These are phyloP conservation scores for Pilophorus perplexus DNA, from an alignment of 2,888 invertebrate genomes.

Conservation along the genomic window DNA sequence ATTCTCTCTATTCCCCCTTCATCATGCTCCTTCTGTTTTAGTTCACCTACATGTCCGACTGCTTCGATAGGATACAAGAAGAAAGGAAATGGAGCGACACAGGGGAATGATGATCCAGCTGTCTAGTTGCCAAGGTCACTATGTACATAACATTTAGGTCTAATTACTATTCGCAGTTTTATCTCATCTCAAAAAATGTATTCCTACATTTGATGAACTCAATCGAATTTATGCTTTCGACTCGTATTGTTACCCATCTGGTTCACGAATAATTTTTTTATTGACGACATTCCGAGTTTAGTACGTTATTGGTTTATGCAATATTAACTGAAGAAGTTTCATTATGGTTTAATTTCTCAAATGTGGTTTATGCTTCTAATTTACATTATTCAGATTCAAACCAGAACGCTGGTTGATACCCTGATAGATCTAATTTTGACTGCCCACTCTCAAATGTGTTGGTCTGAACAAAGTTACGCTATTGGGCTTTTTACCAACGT, in stretches of 20 bases:
- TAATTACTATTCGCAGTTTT: neutral
- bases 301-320: neutral
- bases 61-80: constrained; percentile 92
- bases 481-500: too few relatives aligned
- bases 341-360: too few relatives aligned
- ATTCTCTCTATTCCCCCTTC: neutral
- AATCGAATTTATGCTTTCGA: constrained; percentile 16
- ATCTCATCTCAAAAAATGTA: neutral
- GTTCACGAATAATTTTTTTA: neutral
- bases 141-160: neutral
- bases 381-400: too few relatives aligned
- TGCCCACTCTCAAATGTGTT: too few relatives aligned
- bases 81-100: constrained; percentile 82
- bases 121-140: neutral
- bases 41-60: constrained; percentile 88
- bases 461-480: too few relatives aligned
- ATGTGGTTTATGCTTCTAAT: too few relatives aligned
- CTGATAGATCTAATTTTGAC: too few relatives aligned
- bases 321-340: too few relatives aligned
- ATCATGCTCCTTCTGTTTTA: constrained; percentile 51
- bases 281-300: constrained; percentile 15
- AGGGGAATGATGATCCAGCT: constrained; percentile 62
- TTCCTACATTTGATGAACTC: constrained; percentile 5
- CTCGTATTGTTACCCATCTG: constrained; percentile 5
- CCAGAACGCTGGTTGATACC: too few relatives aligned